Base-by-base conservation (phyloP, 1,140 invertebrate species). In the Leptonema lineaticorne region DNA sequence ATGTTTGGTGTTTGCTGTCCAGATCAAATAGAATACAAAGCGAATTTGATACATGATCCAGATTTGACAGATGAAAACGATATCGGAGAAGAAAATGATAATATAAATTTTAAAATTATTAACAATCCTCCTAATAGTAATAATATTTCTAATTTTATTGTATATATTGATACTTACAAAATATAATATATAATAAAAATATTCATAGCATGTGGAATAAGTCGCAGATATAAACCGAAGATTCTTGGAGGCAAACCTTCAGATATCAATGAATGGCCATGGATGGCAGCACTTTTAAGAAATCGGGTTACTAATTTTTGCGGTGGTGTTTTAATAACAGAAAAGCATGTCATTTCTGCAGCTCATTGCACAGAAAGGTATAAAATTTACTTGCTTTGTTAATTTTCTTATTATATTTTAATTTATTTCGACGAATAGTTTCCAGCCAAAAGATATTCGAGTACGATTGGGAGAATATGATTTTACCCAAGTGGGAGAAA, bases 401-500 rank as follows among this genome's bases (percentile, higher is more conserved):
- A 22, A 53, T 60, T 46, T 11, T 11, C 37, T 46, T 46, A 46
- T 3, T 18, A 28, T 16, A 37, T 4, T 68, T 70, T 50, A 74
- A 74, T 69, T n/a, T n/a, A n/a, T n/a, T n/a, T n/a, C n/a, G n/a
- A n/a, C n/a, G n/a, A n/a, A n/a, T 76, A 92, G 89, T 45, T 85
- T 83, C 73, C 81, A 79, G 73, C 79, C 85, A 0, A 76, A 84
- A 18, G 86, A 92, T 11, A 75, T 94, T 5, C 84, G 78, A 20
- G 88, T 92, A 0, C 83, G 92, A 30, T 81, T 95, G 0, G 93
- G 92, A 0, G 91, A 93, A 76, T 92, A 93, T 77, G 90, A 94
- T 77, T 87, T 93, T 29, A 79, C 80, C 4, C 78, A 79, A 27
- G 74, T 46, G 0, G 86, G 88, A 74, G 90, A 90, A 74, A 86